phyloP scores from a whole-genome alignment of 2,888 invertebrate species.

The Dryomyza anilis region DNA sequence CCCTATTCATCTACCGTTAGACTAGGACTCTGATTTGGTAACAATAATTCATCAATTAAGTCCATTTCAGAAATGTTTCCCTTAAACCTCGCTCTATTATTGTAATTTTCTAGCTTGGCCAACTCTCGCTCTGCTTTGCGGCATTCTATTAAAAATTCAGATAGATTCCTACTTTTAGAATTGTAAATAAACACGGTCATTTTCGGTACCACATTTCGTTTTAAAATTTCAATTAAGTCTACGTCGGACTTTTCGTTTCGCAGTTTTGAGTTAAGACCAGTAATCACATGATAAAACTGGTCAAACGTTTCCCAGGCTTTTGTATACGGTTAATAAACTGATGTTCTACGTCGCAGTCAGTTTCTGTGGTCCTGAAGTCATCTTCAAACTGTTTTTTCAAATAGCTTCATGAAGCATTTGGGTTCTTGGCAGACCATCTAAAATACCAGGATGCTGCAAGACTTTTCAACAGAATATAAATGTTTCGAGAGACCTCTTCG shows the following conservation, averaged over 20 bases:
- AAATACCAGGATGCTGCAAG: too few species aligned
- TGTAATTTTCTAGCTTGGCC: background rate
- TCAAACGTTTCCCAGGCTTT: background rate
- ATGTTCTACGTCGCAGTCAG: background rate
- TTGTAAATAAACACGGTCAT: background rate
- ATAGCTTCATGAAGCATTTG: too few species aligned
- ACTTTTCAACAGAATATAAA: too few species aligned
- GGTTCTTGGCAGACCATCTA: too few species aligned
- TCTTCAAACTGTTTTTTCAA: background rate
- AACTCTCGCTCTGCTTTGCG: slow-evolving; percentile 1
- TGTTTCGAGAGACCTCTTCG: too few species aligned
- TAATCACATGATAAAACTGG: background rate
- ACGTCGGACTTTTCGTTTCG: background rate
- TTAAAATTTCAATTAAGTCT: slow-evolving; percentile 14
- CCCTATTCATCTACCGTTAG: background rate
- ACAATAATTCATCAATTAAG: background rate
- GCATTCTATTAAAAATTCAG: slow-evolving; percentile 1
- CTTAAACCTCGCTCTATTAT: background rate
- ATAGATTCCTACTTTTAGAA: background rate
- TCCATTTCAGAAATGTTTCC: background rate
- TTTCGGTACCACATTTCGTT: too few species aligned
- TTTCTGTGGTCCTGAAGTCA: background rate
- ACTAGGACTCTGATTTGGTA: background rate
- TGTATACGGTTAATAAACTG: background rate
- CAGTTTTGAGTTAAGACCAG: background rate